Evolutionary conservation across 1,140 invertebrate genomes (phyloP).

Genomic region (Spodoptera litura): DNA sequence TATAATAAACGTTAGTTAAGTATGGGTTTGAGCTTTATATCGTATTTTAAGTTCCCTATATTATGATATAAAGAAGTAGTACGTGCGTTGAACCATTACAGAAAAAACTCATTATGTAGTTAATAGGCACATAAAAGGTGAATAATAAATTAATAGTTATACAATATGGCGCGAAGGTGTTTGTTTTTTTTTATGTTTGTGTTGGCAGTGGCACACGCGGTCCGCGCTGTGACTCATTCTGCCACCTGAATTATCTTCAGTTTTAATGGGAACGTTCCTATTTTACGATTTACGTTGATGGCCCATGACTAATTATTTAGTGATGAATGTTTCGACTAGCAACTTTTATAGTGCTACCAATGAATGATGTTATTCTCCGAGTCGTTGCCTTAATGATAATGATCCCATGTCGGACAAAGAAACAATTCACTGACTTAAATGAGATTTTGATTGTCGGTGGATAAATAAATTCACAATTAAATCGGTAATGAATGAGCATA

Average conservation of each 20-base stretch:
- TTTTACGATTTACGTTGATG: slow-evolving; percentile 68
- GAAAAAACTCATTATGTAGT: slow-evolving; percentile 9
- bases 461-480: slow-evolving; percentile 39
- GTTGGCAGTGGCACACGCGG: slow-evolving; percentile 69
- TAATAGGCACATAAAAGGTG: slow-evolving; percentile 31
- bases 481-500: not conserved
- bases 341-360: slow-evolving; percentile 26
- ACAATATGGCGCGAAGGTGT: slow-evolving; percentile 53
- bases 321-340: slow-evolving; percentile 50
- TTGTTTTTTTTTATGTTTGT: slow-evolving; percentile 60
- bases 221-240: slow-evolving; percentile 58
- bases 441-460: slow-evolving; percentile 43
- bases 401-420: slow-evolving; percentile 29
- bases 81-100: slow-evolving; percentile 4
- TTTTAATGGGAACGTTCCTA: slow-evolving; percentile 60
- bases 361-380: slow-evolving; percentile 46
- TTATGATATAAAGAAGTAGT: not conserved
- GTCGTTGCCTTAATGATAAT: slow-evolving; percentile 44
- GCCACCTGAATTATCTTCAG: slow-evolving; percentile 69
- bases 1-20: too few species aligned
- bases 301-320: slow-evolving; percentile 69
- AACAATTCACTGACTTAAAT: slow-evolving; percentile 45
- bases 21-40: not conserved
- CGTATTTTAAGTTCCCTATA: slow-evolving; percentile 1
- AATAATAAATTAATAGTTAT: slow-evolving; percentile 27